Evolutionary conservation across 2,113 vertebrate species (phyloP), one percentile per base, ranked within the genome.

Genomic region (Megalops atlanticus): DNA sequence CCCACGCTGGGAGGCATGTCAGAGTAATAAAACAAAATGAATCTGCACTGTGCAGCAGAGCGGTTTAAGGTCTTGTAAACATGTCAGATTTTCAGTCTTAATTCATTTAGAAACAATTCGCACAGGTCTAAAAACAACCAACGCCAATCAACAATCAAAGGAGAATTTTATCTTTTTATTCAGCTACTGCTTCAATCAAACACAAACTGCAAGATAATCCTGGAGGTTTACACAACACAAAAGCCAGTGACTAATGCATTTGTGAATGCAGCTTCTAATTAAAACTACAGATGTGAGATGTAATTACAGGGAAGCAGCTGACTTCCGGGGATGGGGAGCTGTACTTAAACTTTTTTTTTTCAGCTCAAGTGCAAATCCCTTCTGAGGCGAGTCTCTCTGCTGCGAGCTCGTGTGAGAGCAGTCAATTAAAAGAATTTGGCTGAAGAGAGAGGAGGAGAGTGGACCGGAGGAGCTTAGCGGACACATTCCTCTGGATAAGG

Each of bases 401-500:
- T 49, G 21, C n/a, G 16, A 74, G 71, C 39, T 69, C 35, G 7
- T 81, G 39, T 68, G 43, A 12, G 31, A 11, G 21, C 11, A 27
- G 45, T 76, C 27, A 49, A 76, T 76, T 76, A 76, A 76, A 24
- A 68, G 27, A 76, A 47, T 76, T 74, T 68, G 7, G 16, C 39
- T 38, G 41, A n/a, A n/a, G n/a, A n/a, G n/a, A 33, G 31, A 15
- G 18, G 36, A 68, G 52, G n/a, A 45, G 40, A 77, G 33, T 35
- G 75, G 31, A 35, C 5, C 43, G 38, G 11, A 21, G 14, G 16
- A 74, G 70, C 31, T 27, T 2, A 33, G 69, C 31, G 2, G 0
- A 27, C 12, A 33, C 27, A 71, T 71, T 71, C 69, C 69, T 71
- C 69, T 31, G 2, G 10, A 33, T 71, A 35, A 74, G 58, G 58